phyloP scores from a whole-genome alignment of 2,888 invertebrate species.

The Drosophila prostipennis region DNA sequence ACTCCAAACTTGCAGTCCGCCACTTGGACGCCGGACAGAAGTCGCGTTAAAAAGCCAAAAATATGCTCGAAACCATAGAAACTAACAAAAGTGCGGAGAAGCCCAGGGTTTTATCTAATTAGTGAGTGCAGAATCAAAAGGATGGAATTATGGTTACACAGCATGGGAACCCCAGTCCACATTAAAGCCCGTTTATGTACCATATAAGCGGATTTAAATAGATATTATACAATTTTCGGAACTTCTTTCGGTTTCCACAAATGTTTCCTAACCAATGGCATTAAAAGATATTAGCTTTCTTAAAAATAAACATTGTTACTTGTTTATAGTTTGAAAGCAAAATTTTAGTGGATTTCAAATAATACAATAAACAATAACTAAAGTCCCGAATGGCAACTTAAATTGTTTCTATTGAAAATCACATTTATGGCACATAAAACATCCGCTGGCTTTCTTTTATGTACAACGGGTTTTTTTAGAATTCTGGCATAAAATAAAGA shows the following conservation, averaged over 20 bases:
- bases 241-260: not conserved
- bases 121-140: slow-evolving; percentile 32
- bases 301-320: too few species aligned
- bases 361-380: slow-evolving; percentile 15
- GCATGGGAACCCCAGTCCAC: slow-evolving; percentile 4
- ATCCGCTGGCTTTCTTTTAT: not conserved
- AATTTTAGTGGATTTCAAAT: not conserved
- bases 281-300: too few species aligned
- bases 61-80: slow-evolving; percentile 53
- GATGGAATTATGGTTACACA: slow-evolving; percentile 29
- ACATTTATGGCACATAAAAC: slow-evolving; percentile 4
- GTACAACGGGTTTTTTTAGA: not conserved
- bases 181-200: not conserved
- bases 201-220: slow-evolving; percentile 7
- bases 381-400: slow-evolving; percentile 4
- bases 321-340: too few species aligned
- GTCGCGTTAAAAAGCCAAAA: slow-evolving; percentile 19
- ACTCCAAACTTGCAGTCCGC: slow-evolving; percentile 24
- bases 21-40: slow-evolving; percentile 21
- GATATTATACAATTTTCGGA: not conserved
- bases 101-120: slow-evolving; percentile 44
- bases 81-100: slow-evolving; percentile 27
- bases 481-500: slow-evolving; percentile 12
- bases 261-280: too few species aligned
- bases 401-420: slow-evolving; percentile 14